Conservation (phyloP, 2,888 invertebrate genomes). For the Andrena dorsata region DNA sequence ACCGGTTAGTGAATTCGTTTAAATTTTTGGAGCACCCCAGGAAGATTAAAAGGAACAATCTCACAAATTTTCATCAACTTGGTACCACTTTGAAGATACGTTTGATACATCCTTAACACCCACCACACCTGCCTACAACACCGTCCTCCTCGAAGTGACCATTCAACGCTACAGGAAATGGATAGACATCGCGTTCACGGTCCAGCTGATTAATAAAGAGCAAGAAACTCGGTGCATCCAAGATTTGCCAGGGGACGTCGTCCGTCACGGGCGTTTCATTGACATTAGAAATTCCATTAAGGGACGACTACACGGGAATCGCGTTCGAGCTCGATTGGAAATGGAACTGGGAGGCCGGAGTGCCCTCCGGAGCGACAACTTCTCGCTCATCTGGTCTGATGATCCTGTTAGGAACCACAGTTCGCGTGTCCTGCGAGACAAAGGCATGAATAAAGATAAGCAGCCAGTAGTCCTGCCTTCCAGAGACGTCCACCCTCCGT, state of each 20-base stretch:
- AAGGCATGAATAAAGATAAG: conserved; percentile 65
- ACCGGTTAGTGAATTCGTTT: too few species aligned
- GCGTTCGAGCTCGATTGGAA: conserved; percentile 53
- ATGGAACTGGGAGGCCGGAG: conserved; percentile 47
- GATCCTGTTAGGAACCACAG: not conserved
- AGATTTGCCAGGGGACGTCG: conserved; percentile 36
- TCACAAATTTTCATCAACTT: too few species aligned
- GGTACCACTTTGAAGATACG: too few species aligned
- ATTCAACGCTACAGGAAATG: too few species aligned
- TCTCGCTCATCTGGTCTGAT: not conserved
- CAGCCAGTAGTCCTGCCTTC: not conserved
- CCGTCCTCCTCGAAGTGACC: too few species aligned
- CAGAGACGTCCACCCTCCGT: not conserved
- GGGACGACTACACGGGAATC: conserved; percentile 36
- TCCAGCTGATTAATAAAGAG: too few species aligned
- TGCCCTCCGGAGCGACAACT: conserved; percentile 33
- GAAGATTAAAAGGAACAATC: too few species aligned
- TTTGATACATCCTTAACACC: too few species aligned
- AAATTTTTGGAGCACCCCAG: too few species aligned
- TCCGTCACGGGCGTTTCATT: conserved; percentile 53
- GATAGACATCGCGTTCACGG: too few species aligned
- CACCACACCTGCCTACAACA: too few species aligned
- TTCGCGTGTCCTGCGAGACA: conserved; percentile 14
- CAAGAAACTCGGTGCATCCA: not conserved
- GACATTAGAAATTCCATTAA: conserved; percentile 74